Conservation (phyloP, 2,888 invertebrate genomes). For the Strigamia transsilvanica region DNA sequence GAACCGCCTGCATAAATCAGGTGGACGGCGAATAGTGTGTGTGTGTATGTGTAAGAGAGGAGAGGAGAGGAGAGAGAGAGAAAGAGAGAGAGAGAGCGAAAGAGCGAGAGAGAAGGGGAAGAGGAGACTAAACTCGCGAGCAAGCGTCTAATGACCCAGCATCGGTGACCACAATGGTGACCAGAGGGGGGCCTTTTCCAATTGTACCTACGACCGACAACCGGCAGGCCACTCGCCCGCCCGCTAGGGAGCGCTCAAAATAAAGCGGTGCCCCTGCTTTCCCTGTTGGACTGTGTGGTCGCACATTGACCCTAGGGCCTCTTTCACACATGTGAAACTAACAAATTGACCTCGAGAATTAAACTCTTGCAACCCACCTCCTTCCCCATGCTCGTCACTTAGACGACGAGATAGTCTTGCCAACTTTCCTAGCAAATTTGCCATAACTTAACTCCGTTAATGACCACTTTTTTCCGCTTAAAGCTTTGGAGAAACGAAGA, state of each 20-base stretch:
- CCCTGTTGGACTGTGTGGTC: constrained; percentile 48
- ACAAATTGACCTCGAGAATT: constrained; percentile 47
- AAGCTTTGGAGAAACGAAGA: not conserved
- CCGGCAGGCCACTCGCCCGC: constrained; percentile 34
- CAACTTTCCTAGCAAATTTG: constrained; percentile 1
- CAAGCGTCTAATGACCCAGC: constrained; percentile 45
- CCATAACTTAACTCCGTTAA: constrained; percentile 3
- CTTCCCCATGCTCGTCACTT: constrained; percentile 28
- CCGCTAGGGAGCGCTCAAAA: constrained; percentile 41
- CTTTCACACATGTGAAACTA: constrained; percentile 46
- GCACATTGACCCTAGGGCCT: constrained; percentile 40
- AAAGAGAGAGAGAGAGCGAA: too few species aligned
- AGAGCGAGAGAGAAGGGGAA: not conserved
- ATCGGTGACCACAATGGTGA: constrained; percentile 47
- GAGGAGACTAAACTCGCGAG: constrained; percentile 39
- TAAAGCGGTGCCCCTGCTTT: constrained; percentile 46
- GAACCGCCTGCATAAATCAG: constrained; percentile 46
- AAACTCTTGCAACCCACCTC: constrained; percentile 35
- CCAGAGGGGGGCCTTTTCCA: constrained; percentile 49
- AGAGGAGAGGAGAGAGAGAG: too few species aligned
- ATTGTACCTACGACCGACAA: constrained; percentile 39
- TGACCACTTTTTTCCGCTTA: not conserved
- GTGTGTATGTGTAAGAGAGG: too few species aligned
- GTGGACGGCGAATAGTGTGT: constrained; percentile 27
- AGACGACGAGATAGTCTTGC: constrained; percentile 35